Evolutionary conservation across 2,113 vertebrate genomes (phyloP).

Genomic region (Thomomys bottae): DNA sequence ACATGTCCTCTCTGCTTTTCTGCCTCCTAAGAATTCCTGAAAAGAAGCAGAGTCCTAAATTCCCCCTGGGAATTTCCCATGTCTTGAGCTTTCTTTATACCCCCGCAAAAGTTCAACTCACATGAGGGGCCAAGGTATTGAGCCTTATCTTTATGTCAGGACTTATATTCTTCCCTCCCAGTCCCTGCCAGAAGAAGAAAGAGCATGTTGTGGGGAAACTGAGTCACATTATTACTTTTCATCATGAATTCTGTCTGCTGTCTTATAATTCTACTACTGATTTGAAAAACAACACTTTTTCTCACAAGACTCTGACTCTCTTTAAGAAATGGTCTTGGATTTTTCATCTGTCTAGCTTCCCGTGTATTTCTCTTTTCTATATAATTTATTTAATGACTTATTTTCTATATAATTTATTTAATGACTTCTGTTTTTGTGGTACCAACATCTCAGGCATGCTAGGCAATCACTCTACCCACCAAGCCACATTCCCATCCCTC

Average conservation of each 20-base stretch:
- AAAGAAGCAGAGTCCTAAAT: not conserved
- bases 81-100: not conserved
- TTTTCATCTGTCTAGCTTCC: not conserved
- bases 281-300: not conserved
- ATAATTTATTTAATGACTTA: too few species aligned
- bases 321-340: not conserved
- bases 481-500: too few species aligned
- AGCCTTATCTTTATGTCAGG: not conserved
- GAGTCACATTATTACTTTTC: not conserved
- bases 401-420: too few species aligned
- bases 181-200: not conserved
- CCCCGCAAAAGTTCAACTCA: not conserved
- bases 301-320: not conserved
- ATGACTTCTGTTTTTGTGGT: too few species aligned
- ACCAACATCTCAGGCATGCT: too few species aligned
- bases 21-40: not conserved
- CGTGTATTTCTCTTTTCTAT: not conserved
- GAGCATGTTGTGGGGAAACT: not conserved
- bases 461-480: too few species aligned
- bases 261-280: conserved; percentile 18
- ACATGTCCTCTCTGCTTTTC: not conserved
- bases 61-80: not conserved
- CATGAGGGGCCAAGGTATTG: not conserved
- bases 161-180: not conserved
- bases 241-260: not conserved